Percentiles rank a stretch among this genome's conserved stretches.
Conservation (phyloP, 2,797 vertebrate genomes). For the Acanthurus lineatus region DNA sequence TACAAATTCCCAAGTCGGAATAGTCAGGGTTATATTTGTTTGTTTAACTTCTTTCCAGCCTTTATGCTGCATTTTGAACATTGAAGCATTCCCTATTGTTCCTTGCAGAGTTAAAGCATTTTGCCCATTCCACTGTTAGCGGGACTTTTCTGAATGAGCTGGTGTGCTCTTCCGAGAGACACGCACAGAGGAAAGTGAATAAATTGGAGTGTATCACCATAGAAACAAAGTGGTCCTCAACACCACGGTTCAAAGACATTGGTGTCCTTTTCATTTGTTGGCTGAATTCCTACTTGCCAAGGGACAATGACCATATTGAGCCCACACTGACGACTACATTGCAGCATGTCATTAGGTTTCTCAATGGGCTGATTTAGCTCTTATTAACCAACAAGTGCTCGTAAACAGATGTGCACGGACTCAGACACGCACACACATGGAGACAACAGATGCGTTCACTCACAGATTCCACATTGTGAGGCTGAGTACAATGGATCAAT, state of each 20-base stretch:
- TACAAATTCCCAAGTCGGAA: not conserved
- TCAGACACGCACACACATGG: conserved; percentile 20
- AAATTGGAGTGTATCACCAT: conserved; percentile 63
- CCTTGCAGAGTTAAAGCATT: conserved; percentile 32
- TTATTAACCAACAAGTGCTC: conserved; percentile 72
- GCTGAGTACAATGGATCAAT: conserved; percentile 59
- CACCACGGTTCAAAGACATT: conserved; percentile 74
- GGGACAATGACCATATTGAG: conserved; percentile 84
- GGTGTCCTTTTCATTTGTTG: conserved; percentile 67
- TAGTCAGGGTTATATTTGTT: too few species aligned
- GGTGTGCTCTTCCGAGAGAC: conserved; percentile 42
- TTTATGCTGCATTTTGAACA: not conserved
- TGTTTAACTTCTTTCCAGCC: too few species aligned
- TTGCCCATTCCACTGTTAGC: conserved; percentile 12
- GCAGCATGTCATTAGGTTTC: conserved; percentile 78
- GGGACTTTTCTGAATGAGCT: conserved; percentile 64
- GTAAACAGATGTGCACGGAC: conserved; percentile 42
- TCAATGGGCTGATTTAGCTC: conserved; percentile 83
- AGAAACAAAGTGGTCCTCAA: conserved; percentile 74
- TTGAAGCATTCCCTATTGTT: not conserved
- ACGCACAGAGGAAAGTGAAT: conserved; percentile 43
- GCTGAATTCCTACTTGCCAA: conserved; percentile 74
- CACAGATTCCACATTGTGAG: conserved; percentile 26
- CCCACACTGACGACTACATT: conserved; percentile 78
- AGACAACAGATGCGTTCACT: conserved; percentile 42